Percentiles rank a stretch among this genome's conserved stretches.
These are phyloP conservation scores for Salvelinus fontinalis DNA, from an alignment of 2,113 vertebrate species.

Conservation along the genomic window DNA sequence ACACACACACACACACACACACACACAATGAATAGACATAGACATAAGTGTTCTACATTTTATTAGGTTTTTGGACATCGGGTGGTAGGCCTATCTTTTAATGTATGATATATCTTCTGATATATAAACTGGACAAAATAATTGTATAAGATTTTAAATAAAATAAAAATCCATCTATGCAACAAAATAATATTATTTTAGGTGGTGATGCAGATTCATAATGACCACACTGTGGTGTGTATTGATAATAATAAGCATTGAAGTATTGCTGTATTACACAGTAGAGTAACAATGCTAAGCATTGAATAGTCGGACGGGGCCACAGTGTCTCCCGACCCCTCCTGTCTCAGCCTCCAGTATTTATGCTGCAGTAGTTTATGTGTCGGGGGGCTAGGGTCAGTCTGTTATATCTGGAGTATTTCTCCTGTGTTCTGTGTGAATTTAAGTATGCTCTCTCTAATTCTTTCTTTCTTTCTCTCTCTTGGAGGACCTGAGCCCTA, in stretches of 20 bases:
- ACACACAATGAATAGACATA: neutral
- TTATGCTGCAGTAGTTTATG: too few species aligned
- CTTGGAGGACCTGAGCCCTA: too few species aligned
- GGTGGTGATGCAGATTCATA: conserved; percentile 52
- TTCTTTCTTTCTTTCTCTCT: too few species aligned
- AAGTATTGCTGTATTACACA: neutral
- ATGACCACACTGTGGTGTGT: conserved; percentile 32
- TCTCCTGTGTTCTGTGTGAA: too few species aligned
- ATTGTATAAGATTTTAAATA: conserved; percentile 2
- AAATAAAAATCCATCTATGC: conserved; percentile 27
- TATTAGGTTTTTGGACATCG: conserved; percentile 44
- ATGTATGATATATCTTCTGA: too few species aligned
- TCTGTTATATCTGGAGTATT: too few species aligned
- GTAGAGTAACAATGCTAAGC: neutral
- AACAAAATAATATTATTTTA: conserved; percentile 42
- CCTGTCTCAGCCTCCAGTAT: too few species aligned
- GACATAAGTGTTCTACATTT: conserved; percentile 36
- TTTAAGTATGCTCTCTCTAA: too few species aligned
- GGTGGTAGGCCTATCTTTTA: conserved; percentile 26
- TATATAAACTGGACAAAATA: conserved; percentile 28
- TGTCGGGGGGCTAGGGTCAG: too few species aligned
- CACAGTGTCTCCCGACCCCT: too few species aligned
- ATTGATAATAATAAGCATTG: conserved; percentile 13
- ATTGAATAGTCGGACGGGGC: conserved; percentile 3
- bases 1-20: neutral